Conservation (phyloP, 35 echinoderm and acorn worm genomes). For the Antedon bifida region DNA sequence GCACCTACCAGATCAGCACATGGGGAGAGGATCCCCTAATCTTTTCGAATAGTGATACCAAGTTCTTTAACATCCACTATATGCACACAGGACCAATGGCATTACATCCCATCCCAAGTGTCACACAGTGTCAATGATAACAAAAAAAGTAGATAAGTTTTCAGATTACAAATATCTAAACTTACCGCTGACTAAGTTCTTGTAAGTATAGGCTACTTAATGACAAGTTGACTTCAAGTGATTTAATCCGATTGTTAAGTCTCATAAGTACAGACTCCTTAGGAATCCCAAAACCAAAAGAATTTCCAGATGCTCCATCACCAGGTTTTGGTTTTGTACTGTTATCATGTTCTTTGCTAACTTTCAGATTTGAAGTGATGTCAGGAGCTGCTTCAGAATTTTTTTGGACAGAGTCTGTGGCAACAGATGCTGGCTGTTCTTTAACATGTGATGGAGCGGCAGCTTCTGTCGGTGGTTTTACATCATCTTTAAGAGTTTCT, state of each 20-base stretch:
- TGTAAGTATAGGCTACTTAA: constrained; percentile 81
- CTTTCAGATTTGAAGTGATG: neutral
- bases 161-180: neutral
- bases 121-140: no score
- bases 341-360: neutral
- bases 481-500: neutral
- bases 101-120: no score
- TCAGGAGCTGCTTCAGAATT: no score
- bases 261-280: constrained; percentile 98
- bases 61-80: no score
- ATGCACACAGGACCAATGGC: no score
- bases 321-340: neutral
- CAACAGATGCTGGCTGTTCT: neutral
- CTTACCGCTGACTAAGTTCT: constrained; percentile 90
- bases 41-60: no score
- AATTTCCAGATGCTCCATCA: neutral
- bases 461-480: neutral
- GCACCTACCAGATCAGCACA: no score
- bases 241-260: constrained; percentile 94
- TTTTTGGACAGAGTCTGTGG: neutral
- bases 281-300: constrained; percentile 17
- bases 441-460: neutral
- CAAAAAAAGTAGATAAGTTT: neutral
- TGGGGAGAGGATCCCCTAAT: no score
- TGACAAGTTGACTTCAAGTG: constrained; percentile 82